Base-by-base conservation (phyloP, 2,797 vertebrate species). In the Lacerta agilis region DNA sequence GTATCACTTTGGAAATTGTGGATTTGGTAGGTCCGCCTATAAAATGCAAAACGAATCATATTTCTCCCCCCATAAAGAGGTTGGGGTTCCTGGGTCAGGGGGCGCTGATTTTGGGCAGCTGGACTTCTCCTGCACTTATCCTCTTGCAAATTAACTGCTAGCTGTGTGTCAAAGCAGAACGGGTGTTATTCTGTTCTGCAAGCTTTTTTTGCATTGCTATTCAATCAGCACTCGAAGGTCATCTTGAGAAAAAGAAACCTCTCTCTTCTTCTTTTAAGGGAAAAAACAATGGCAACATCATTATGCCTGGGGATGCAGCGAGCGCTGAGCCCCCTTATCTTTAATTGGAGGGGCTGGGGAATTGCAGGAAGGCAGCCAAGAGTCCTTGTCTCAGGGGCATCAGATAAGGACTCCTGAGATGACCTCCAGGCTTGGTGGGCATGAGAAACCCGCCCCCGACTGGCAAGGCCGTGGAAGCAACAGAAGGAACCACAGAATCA, bases 261-360 rank as follows among this genome's bases (percentile, higher is more conserved):
- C 8, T 49, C 67, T 69, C 36, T 36, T 36, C 49, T 55, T 55
- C 49, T 15, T 55, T 82, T 69, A 43, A 45, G 45, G 58, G 33
- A 38, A 61, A 82, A 76, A 67, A 79, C 80, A 79, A 87, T 79
- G 41, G 88, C 17, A 64, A 38, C 75, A 13, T 90, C 76, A 76
- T 87, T 90, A 84, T 84, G 76, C 81, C 20, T 1, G 55, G 76
- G 89, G 81, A 83, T 49, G 73, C 36, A 41, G 58, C 81, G 2
- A 75, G 27, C 6, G 8, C 66, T 5, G 38, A 20, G 18, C 3
- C 36, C 11, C 76, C 85, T 90, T 87, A 83, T 90, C 75, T 8
- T 76, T 83, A 83, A 90, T 83, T 75, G 76, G 85, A 84, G 81
- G 55, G 75, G 79, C 49, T 1, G 75, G 75, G 18, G 80, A 79